Conservation (phyloP, 2,797 vertebrate species). For the Hydrolagus colliei region DNA sequence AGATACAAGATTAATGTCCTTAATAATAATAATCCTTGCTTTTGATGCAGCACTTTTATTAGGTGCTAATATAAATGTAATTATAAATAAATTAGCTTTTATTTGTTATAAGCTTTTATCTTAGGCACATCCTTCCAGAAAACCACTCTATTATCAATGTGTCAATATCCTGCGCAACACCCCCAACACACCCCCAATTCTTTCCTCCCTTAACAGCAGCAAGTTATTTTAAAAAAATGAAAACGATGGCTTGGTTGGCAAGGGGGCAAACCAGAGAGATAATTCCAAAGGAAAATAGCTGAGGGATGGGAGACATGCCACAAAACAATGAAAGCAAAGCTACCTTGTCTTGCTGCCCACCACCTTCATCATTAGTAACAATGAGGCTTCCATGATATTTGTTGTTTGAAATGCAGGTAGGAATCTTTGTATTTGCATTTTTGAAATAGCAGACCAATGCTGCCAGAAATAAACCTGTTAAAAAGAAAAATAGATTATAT, state of each 20-base stretch:
- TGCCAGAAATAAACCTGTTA: slow-evolving; percentile 1
- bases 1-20: too few species aligned
- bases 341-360: slow-evolving; percentile 21
- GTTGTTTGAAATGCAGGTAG: rapidly evolving
- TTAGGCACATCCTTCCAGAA: too few species aligned
- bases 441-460: not conserved
- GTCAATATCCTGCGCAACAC: not conserved
- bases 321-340: not conserved
- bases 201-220: not conserved
- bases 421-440: too few species aligned
- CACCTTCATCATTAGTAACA: slow-evolving; percentile 2
- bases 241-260: not conserved
- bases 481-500: not conserved
- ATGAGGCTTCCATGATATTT: not conserved
- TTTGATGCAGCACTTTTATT: too few species aligned
- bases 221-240: not conserved
- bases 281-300: not conserved
- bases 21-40: too few species aligned
- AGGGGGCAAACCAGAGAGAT: too few species aligned
- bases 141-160: not conserved
- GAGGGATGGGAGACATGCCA: too few species aligned
- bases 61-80: too few species aligned
- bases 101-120: too few species aligned
- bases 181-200: not conserved
- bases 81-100: too few species aligned